Evolutionary conservation across 2,888 invertebrate species (phyloP), one percentile per base, ranked within the genome.

Genomic region (Macroteleia sp.): DNA sequence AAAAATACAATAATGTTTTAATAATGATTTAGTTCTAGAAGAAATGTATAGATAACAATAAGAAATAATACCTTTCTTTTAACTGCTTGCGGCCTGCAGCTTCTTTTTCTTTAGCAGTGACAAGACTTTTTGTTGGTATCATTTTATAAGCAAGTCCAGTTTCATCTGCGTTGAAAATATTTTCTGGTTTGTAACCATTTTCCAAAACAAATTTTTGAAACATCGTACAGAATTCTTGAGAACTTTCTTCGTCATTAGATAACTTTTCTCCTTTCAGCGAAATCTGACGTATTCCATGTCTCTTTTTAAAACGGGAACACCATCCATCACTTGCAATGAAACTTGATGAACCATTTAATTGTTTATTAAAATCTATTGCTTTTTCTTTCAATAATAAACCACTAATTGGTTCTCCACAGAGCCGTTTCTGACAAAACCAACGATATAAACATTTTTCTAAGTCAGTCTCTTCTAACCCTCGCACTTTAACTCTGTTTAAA

Each of bases 11-110:
- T 12, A 34, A 34, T 34, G 10, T 34, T 34, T 34, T 34, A 34
- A 34, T 34, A 12, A 3, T 10, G 34, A 34, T 3, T 6, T 34
- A 34, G 14, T 12, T 12, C 3, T 12, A 34, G 34, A 10, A 34
- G 10, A 12, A 25, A 25, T 41, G 16, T 46, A n/a, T 48, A n/a
- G n/a, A n/a, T n/a, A n/a, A n/a, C n/a, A n/a, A n/a, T n/a, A n/a
- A n/a, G n/a, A n/a, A n/a, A n/a, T n/a, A n/a, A 3, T 56, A 56
- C 56, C 41, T 56, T 16, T 56, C 56, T 56, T 56, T 56, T 1
- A 17, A 16, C 9, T 25, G 22, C 16, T 56, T 56, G 8, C 28
- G 41, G 6, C 56, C 41, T n/a, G n/a, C n/a, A n/a, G n/a, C n/a
- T n/a, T n/a, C n/a, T n/a, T n/a, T n/a, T n/a, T n/a, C n/a, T n/a